phyloP scores from a whole-genome alignment of 2,113 vertebrate genomes.

The Callopanchax toddi region DNA sequence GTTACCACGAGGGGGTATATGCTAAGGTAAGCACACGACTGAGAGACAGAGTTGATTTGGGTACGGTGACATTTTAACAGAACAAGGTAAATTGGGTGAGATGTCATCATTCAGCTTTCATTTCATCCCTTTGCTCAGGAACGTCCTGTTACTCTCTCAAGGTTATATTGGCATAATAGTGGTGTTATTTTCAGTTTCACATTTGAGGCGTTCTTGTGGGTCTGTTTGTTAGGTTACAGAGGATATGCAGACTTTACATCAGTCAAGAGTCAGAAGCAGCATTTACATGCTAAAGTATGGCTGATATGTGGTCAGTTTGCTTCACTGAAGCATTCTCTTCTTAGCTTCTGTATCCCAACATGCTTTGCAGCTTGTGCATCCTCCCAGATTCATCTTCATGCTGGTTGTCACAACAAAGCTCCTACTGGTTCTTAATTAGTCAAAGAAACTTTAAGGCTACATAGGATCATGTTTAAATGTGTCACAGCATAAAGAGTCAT shows the following conservation, averaged over 20 bases:
- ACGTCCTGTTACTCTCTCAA: slow-evolving; percentile 70
- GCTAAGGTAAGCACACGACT: slow-evolving; percentile 31
- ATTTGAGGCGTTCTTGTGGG: slow-evolving; percentile 26
- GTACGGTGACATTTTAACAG: slow-evolving; percentile 53
- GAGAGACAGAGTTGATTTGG: slow-evolving; percentile 31
- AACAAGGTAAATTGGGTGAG: slow-evolving; percentile 45
- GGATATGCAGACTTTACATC: too few relatives aligned
- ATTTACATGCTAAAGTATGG: slow-evolving; percentile 6
- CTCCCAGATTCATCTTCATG: slow-evolving; percentile 37
- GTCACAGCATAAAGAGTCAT: too few relatives aligned
- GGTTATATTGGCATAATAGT: slow-evolving; percentile 61
- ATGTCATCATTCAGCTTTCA: slow-evolving; percentile 56
- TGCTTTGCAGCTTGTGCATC: slow-evolving; percentile 49
- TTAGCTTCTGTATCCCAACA: slow-evolving; percentile 37
- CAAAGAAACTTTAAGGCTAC: slow-evolving; percentile 4
- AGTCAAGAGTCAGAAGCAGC: too few relatives aligned
- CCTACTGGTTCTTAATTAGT: slow-evolving; percentile 29
- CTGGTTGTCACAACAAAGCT: slow-evolving; percentile 38
- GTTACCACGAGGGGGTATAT: slow-evolving; percentile 40
- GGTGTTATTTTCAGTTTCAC: slow-evolving; percentile 44
- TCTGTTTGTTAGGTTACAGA: slow-evolving; percentile 14
- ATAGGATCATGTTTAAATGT: too few relatives aligned
- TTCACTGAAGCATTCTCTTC: slow-evolving; percentile 15
- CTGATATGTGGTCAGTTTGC: not conserved
- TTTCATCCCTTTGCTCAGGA: slow-evolving; percentile 53